Conservation (phyloP, 2,113 vertebrate species). For the Athene cunicularia region DNA sequence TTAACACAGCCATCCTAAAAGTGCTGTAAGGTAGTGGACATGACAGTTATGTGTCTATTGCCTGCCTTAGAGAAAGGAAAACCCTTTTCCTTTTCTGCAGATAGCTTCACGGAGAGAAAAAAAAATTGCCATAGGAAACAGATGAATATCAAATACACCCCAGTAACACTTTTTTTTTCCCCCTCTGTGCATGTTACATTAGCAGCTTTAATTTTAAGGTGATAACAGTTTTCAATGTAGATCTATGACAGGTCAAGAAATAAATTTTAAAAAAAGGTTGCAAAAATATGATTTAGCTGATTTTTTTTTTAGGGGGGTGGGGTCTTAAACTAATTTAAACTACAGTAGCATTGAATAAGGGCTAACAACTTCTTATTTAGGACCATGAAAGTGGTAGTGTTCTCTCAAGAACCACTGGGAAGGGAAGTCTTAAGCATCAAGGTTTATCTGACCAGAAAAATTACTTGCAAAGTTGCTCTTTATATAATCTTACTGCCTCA, state of each 20-base stretch:
- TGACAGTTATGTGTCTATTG: background rate
- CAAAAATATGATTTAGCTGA: background rate
- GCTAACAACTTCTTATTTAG: background rate
- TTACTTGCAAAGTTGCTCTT: background rate
- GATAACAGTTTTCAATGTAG: background rate
- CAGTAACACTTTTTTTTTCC: background rate
- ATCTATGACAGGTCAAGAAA: background rate
- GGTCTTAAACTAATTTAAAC: background rate
- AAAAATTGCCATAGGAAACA: background rate
- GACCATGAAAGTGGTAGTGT: background rate
- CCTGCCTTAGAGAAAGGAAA: background rate
- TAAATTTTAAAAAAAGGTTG: background rate
- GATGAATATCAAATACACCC: background rate
- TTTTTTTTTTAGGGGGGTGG: background rate
- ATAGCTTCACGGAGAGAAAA: background rate
- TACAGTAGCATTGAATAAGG: background rate
- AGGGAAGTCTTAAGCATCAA: background rate
- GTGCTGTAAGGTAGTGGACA: background rate
- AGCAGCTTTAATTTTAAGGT: background rate
- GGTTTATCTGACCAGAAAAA: background rate
- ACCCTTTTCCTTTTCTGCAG: background rate
- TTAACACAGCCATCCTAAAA: background rate
- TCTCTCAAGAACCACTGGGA: background rate
- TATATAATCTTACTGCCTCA: background rate
- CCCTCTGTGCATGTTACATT: rapidly evolving